Base-by-base conservation (phyloP, 2,113 vertebrate genomes). In the Pachypanchax playfairii region DNA sequence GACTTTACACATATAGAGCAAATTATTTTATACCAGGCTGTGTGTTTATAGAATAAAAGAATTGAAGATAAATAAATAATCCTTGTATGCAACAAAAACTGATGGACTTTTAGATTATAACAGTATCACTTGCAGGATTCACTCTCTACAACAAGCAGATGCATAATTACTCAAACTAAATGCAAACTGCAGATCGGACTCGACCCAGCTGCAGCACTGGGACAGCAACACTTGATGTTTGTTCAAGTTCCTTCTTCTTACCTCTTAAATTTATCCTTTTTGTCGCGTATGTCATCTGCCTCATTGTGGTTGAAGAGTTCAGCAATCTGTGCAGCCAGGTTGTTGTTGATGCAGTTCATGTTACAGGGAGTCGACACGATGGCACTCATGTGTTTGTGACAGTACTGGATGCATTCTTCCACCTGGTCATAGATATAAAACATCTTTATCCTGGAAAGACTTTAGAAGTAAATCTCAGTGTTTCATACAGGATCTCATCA, bases 191-290 rank as follows among this genome's bases (percentile, higher is more conserved):
- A n/a, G n/a, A n/a, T n/a, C n/a, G n/a, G n/a, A n/a, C n/a, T n/a
- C n/a, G n/a, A n/a, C n/a, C n/a, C n/a, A n/a, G n/a, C n/a, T n/a
- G n/a, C n/a, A n/a, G n/a, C n/a, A n/a, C n/a, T n/a, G n/a, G n/a
- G n/a, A n/a, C 5, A 35, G 11, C 33, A 35, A 8, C 33, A 29
- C 4, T 20, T 21, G n/a, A 33, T 2, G 6, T 31, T 7, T 29
- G 28, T 29, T 29, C 28, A 29, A 5, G 7, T 12, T 35, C 33
- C 10, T 35, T 20, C 46, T n/a, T 20, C 57, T 57, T n/a, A 98
- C 97, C 95, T 98, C 85, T 96, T 97, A 86, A 98, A 98, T 83
- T 98, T 98, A 90, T 98, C 97, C 73, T 95, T 98, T 67, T 95
- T 98, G 92, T 99, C 97, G 79, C 95, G 93, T 85, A 99, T 85